A percentile compares a stretch with the other conserved stretches of the same genome.
Conservation (phyloP, 1,140 invertebrate genomes). For the Calycopis cecrops region DNA sequence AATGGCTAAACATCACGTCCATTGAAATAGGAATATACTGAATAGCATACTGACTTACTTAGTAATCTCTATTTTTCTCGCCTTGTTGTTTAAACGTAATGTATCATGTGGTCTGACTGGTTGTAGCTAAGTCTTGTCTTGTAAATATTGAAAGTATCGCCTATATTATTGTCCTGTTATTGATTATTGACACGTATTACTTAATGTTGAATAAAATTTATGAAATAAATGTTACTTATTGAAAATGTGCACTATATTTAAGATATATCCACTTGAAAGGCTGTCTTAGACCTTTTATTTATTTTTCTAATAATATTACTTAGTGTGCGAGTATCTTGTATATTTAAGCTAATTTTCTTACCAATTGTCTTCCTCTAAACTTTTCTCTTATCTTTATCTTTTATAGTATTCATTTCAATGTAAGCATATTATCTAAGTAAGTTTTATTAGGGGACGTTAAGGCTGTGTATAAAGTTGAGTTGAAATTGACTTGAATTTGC, state of each 20-base stretch:
- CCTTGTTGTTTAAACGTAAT: too few species aligned
- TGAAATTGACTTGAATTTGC: too few species aligned
- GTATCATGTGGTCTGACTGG: background rate
- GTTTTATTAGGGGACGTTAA: too few species aligned
- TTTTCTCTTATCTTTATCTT: background rate
- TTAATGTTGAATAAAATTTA: background rate
- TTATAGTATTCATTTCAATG: too few species aligned
- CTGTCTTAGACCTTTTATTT: background rate
- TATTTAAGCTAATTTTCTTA: background rate
- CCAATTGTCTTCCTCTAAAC: background rate
- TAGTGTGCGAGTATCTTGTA: background rate
- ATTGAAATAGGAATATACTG: too few species aligned
- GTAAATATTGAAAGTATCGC: background rate
- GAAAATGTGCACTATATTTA: slow-evolving; percentile 6
- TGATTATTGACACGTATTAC: background rate
- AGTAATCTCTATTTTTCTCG: too few species aligned
- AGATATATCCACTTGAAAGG: slow-evolving; percentile 5
- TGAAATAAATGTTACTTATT: slow-evolving; percentile 8
- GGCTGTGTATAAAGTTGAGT: too few species aligned
- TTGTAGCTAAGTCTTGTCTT: slow-evolving; percentile 5
- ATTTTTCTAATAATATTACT: background rate
- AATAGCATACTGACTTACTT: too few species aligned
- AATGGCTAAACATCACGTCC: too few species aligned
- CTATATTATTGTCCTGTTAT: slow-evolving; percentile 5
- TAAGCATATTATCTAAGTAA: too few species aligned